phyloP scores from a whole-genome alignment of 2,888 invertebrate genomes.

The Folsomia candida region DNA sequence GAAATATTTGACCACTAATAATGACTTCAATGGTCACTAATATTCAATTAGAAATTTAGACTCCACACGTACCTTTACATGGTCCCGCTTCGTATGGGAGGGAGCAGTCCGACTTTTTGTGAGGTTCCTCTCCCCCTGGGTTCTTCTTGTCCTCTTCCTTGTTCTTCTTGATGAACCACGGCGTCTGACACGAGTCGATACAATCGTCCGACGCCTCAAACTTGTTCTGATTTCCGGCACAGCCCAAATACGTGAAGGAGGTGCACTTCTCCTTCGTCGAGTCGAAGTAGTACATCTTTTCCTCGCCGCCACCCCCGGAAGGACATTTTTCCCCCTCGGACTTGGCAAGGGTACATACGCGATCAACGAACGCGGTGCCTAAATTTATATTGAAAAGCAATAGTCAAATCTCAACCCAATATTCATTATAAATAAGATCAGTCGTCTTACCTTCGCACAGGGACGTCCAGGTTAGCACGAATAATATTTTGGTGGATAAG shows the following conservation, averaged over 20 bases:
- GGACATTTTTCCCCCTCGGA: neutral
- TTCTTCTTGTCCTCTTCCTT: neutral
- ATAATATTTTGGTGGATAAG: too few species aligned
- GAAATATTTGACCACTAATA: too few species aligned
- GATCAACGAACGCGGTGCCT: neutral
- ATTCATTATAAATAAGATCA: too few species aligned
- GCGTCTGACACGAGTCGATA: constrained; percentile 21
- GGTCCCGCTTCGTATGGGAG: neutral
- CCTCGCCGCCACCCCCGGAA: neutral
- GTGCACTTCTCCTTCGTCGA: neutral
- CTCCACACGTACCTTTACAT: too few species aligned
- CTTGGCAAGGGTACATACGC: neutral
- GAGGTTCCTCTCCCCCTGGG: neutral
- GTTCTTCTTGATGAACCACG: constrained; percentile 15
- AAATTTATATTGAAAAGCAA: neutral
- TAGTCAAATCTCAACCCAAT: too few species aligned
- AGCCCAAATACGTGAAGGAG: neutral
- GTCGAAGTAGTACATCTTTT: neutral
- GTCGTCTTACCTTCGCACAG: too few species aligned
- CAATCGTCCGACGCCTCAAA: constrained; percentile 21
- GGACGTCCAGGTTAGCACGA: too few species aligned
- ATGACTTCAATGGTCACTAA: too few species aligned
- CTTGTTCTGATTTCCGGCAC: constrained; percentile 17
- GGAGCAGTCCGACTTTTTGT: constrained; percentile 3
- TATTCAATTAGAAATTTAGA: too few species aligned